These are phyloP conservation scores for Perodicticus potto DNA, from an alignment of 2,797 vertebrate genomes.

Conservation along the genomic window DNA sequence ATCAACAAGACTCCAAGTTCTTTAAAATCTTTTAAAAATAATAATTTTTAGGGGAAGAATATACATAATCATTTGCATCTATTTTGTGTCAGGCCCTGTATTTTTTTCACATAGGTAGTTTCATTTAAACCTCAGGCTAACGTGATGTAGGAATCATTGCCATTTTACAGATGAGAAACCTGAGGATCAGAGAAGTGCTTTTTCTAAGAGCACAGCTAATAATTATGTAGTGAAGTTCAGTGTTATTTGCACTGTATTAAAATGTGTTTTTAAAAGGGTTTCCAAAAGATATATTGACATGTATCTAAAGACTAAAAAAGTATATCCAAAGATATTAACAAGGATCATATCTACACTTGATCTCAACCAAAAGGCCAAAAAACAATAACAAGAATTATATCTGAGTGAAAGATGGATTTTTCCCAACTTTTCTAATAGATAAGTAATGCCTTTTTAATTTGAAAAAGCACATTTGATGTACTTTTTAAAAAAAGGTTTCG, in stretches of 20 bases:
- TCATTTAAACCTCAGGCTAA: slow-evolving; percentile 30
- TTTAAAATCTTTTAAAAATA: no score
- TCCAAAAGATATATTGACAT: slow-evolving; percentile 19
- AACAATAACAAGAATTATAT: slow-evolving; percentile 40
- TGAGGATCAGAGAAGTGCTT: slow-evolving; percentile 7
- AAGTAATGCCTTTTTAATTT: slow-evolving; percentile 39
- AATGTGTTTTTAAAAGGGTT: slow-evolving; percentile 20
- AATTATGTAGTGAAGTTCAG: slow-evolving; percentile 15
- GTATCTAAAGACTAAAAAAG: neutral
- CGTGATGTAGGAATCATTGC: neutral
- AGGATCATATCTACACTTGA: neutral
- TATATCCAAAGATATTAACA: slow-evolving; percentile 52
- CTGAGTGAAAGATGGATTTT: neutral
- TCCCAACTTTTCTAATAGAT: slow-evolving; percentile 6
- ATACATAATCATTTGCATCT: neutral
- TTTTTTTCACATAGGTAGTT: slow-evolving; percentile 4
- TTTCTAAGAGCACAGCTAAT: slow-evolving; percentile 1
- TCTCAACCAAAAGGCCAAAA: neutral
- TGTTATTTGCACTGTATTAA: slow-evolving; percentile 11
- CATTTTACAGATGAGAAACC: slow-evolving; percentile 18
- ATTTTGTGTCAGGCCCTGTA: slow-evolving; percentile 9
- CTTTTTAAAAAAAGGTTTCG: slow-evolving; percentile 50
- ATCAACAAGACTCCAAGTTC: neutral
- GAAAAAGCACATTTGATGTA: neutral
- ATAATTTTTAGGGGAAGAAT: slow-evolving; percentile 55